Conservation (phyloP, 2,113 vertebrate species). For the Bambusicola thoracicus region DNA sequence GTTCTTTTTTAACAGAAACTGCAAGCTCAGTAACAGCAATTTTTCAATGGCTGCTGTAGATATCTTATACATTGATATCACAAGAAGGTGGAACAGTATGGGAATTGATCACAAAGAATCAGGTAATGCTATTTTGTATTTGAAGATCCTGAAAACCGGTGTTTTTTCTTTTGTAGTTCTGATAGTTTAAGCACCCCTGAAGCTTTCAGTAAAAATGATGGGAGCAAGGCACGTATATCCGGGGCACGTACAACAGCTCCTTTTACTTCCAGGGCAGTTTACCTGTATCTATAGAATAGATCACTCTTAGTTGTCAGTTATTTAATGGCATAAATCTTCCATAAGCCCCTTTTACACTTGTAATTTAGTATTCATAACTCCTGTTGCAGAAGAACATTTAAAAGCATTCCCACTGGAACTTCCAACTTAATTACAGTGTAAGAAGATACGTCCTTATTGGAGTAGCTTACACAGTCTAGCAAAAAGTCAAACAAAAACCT, state of each 20-base stretch:
- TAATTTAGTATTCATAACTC: not conserved
- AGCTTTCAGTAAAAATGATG: not conserved
- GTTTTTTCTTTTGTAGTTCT: not conserved
- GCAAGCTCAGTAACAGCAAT: slow-evolving; percentile 89
- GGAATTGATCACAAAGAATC: slow-evolving; percentile 86
- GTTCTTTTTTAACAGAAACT: slow-evolving; percentile 81
- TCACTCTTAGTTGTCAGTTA: not conserved
- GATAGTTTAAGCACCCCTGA: not conserved
- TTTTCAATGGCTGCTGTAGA: slow-evolving; percentile 95
- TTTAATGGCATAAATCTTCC: not conserved
- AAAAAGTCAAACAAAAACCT: not conserved
- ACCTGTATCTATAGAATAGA: not conserved
- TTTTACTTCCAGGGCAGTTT: not conserved
- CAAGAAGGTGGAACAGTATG: slow-evolving; percentile 86
- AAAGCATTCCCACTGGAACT: not conserved
- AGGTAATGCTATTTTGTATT: slow-evolving; percentile 73
- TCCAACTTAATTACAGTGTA: not conserved
- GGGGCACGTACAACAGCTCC: not conserved
- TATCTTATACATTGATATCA: slow-evolving; percentile 97
- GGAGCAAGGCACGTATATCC: not conserved
- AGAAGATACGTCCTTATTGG: not conserved
- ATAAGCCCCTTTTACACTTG: not conserved
- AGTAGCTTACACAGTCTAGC: not conserved
- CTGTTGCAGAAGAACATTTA: not conserved
- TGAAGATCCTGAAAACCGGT: not conserved